Evolutionary conservation across 2,888 invertebrate species (phyloP), one percentile per base, ranked within the genome.

Genomic region (Pollenia labialis): DNA sequence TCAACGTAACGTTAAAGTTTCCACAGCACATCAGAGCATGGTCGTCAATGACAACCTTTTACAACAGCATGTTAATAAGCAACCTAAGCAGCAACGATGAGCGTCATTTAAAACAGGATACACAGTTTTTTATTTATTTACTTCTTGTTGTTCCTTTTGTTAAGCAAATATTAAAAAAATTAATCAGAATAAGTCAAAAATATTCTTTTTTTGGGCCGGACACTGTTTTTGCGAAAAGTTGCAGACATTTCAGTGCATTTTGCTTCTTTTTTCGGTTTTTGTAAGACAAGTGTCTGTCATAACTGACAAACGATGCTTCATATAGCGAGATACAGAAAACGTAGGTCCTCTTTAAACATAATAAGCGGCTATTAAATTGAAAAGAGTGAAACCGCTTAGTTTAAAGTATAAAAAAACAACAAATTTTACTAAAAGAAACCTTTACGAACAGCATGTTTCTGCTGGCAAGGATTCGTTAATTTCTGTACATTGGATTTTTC

Each of bases 161-260:
- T 84, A 74, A 87, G 64, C 52, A 84, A 87, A 87, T 84, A 84
- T 79, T 84, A 87, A 84, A 87, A 85, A 81, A 81, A 87, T 87
- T 87, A 87, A 87, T 84, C 87, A 87, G 87, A 84, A 87, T 83
- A 86, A 83, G 86, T 83, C 86, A 86, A 84, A 87, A 77, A 72
- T 74, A 40, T 77, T 77, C n/a, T 23, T 83, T 44, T 48, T 62
- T 18, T 54, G 7, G n/a, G 68, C 16, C 40, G 40, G 8, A 16
- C 66, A 50, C 10, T 12, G 23, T 42, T 68, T 40, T 18, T 50
- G n/a, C 18, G 50, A 64, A 62, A 81, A 64, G 69, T 56, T 62
- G 54, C 46, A 69, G 42, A 23, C 48, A 71, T 85, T 71, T 80
- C 46, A 60, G 54, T 56, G 23, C 10, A 60, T 62, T 60, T 32